phyloP scores from a whole-genome alignment of 2,888 invertebrate species.

The Melanostoma mellinum region DNA sequence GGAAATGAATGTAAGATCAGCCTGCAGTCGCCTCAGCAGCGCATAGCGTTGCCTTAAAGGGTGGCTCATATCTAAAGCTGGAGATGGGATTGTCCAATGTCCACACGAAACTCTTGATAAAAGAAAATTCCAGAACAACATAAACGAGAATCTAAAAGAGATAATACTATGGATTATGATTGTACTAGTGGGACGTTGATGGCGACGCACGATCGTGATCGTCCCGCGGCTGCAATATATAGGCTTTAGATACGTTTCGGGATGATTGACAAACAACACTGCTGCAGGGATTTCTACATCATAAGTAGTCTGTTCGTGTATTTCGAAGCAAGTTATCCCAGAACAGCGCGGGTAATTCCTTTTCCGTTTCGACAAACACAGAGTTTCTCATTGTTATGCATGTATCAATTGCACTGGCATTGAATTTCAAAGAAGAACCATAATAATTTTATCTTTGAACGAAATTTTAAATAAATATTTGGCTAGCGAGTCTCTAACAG shows the following conservation, averaged over 20 bases:
- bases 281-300: conserved; percentile 6
- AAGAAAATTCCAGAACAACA: conserved; percentile 42
- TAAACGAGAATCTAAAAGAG: conserved; percentile 34
- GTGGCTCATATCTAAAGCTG: conserved; percentile 23
- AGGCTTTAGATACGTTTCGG: neutral
- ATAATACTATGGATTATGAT: conserved; percentile 59
- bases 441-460: too few species aligned
- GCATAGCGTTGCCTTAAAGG: conserved; percentile 59
- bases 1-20: conserved; percentile 65
- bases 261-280: conserved; percentile 38
- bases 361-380: conserved; percentile 5
- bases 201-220: neutral
- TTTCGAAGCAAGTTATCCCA: conserved; percentile 3
- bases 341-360: conserved; percentile 14
- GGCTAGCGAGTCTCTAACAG: too few species aligned
- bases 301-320: neutral
- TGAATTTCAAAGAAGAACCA: too few species aligned
- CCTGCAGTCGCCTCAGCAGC: conserved; percentile 49
- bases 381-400: neutral
- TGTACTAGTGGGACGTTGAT: conserved; percentile 3
- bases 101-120: conserved; percentile 31
- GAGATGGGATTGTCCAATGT: conserved; percentile 45
- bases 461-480: too few species aligned
- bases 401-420: too few species aligned
- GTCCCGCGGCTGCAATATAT: neutral